Base-by-base conservation (phyloP, 1,140 invertebrate species). In the Penaeus vannamei region DNA sequence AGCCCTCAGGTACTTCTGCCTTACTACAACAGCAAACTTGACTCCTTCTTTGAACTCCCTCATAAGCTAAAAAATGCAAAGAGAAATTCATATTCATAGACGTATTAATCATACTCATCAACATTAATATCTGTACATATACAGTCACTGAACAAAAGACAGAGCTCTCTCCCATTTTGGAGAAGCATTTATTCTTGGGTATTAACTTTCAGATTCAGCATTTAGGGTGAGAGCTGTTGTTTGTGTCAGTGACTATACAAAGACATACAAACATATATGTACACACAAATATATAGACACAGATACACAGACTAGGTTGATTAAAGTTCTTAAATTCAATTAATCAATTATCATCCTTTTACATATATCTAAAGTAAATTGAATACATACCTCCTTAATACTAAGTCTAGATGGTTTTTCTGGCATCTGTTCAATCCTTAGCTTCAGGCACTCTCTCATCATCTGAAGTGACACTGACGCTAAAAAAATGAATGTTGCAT, bases 11-110 rank as follows among this genome's bases (percentile, higher is more conserved):
- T 94, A 97, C 89, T 96, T 95, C 90, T 96, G 95, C 23, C 97
- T 95, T 93, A 97, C 95, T 29, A 95, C 94, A 42, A 96, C 95
- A 20, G 96, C 96, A 81, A 97, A 95, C 91, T 95, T 95, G 64
- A 98, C 92, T 17, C 96, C 97, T 92, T 98, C 97, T 90, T 97
- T 96, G 90, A 98, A 94, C 93, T 98, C 97, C 91, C 96, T 95
- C 93, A 98, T 98, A 72, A 98, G 93, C 95, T 97, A 94, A 77
- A 93, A 62, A 64, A 76, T 72, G 46, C 8, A 4, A 26, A 66
- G 29, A 36, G 26, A 10, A 5, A 10, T 62, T 26, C 36, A 26
- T 62, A 46, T n/a, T 14, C 2, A 32, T 53, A 60, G 20, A n/a
- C 26, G 20, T 29, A 32, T 36, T 0, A n/a, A 66, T n/a, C 17